A percentile compares a stretch with the other conserved stretches of the same genome.
Conservation (phyloP, 2,888 invertebrate species). For the Chloromyia formosa region DNA sequence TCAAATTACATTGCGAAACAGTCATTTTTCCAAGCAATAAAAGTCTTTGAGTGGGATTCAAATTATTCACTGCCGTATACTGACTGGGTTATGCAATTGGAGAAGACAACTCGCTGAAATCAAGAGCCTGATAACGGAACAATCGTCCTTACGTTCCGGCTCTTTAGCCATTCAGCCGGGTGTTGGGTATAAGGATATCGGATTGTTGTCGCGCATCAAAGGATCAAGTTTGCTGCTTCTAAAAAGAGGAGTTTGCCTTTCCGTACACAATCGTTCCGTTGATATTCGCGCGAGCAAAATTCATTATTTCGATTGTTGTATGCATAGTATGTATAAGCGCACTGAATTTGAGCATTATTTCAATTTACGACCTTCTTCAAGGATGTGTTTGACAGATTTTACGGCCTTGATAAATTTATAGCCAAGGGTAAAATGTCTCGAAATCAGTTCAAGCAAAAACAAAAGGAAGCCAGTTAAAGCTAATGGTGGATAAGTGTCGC, state of each 20-base stretch:
- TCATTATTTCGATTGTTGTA: conserved; percentile 7
- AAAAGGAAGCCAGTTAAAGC: not conserved
- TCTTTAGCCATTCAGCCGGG: not conserved
- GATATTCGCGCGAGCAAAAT: not conserved
- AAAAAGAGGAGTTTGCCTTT: no score
- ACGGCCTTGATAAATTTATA: conserved; percentile 2
- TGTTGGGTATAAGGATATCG: not conserved
- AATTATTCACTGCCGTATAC: not conserved
- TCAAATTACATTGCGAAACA: not conserved
- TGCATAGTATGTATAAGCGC: not conserved
- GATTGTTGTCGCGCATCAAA: not conserved
- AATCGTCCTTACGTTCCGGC: not conserved
- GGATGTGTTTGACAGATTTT: conserved; percentile 7
- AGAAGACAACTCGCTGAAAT: not conserved
- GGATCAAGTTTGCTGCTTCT: not conserved
- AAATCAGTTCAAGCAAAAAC: not conserved
- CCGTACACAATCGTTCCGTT: not conserved
- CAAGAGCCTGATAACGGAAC: not conserved
- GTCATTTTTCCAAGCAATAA: conserved; percentile 7
- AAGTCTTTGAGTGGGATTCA: not conserved
- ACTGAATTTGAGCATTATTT: not conserved
- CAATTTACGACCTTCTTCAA: conserved; percentile 7
- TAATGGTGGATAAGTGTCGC: not conserved
- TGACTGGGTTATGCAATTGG: not conserved
- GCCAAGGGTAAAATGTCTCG: not conserved